These are phyloP conservation scores for Microchirus variegatus DNA, from an alignment of 2,797 vertebrate species.

Conservation along the genomic window DNA sequence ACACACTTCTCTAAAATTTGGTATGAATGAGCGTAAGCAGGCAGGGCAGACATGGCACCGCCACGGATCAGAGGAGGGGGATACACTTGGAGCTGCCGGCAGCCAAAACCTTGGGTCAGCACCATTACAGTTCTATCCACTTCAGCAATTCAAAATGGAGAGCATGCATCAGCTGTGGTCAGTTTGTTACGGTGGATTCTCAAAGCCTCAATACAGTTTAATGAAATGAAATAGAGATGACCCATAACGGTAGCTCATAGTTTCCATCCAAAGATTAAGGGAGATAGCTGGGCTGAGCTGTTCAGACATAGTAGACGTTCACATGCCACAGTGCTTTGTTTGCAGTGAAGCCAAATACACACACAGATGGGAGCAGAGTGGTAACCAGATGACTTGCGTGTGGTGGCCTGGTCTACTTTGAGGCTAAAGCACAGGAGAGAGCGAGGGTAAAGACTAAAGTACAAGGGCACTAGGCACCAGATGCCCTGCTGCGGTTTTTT, in stretches of 20 bases:
- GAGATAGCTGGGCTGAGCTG: slow-evolving; percentile 37
- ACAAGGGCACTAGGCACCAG: slow-evolving; percentile 50
- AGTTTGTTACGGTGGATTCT: slow-evolving; percentile 48
- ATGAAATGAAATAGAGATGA: slow-evolving; percentile 66
- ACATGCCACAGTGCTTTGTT: slow-evolving; percentile 60
- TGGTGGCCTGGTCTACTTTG: slow-evolving; percentile 52
- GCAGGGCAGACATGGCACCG: slow-evolving; percentile 52
- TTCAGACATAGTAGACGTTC: slow-evolving; percentile 46
- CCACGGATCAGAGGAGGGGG: slow-evolving; percentile 68
- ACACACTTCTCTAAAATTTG: slow-evolving; percentile 42
- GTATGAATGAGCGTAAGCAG: slow-evolving; percentile 66
- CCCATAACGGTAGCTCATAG: slow-evolving; percentile 58
- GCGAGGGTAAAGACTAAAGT: slow-evolving; percentile 24
- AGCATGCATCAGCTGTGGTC: slow-evolving; percentile 55
- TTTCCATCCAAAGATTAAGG: slow-evolving; percentile 58
- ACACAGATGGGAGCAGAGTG: slow-evolving; percentile 65
- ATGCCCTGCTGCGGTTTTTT: slow-evolving; percentile 57
- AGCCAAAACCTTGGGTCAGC: slow-evolving; percentile 58
- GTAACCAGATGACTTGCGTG: slow-evolving; percentile 70
- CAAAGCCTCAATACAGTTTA: slow-evolving; percentile 44
- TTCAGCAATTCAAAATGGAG: slow-evolving; percentile 62
- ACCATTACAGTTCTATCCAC: slow-evolving; percentile 68
- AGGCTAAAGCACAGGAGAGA: slow-evolving; percentile 32
- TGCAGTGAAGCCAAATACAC: slow-evolving; percentile 59
- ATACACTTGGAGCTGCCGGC: slow-evolving; percentile 58